phyloP scores from a whole-genome alignment of 2,113 vertebrate species.

The Microtus montanus region DNA sequence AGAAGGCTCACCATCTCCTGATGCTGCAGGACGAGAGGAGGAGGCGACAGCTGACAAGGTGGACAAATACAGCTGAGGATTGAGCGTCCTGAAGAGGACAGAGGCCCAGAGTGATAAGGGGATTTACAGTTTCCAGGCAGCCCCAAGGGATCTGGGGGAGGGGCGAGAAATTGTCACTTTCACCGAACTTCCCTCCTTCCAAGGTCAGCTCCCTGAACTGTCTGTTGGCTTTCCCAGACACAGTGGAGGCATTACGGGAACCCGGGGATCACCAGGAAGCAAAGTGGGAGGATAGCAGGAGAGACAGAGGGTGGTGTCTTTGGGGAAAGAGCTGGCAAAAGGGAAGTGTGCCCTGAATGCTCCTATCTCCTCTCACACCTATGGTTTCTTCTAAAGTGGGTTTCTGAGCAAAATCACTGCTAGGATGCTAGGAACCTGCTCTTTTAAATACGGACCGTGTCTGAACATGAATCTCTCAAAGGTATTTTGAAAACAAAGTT shows the following conservation, averaged over 20 bases:
- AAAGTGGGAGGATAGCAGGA: too few relatives aligned
- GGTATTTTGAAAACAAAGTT: constrained; percentile 57
- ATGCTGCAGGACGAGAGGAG: neutral
- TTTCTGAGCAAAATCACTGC: neutral
- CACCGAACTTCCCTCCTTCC: neutral
- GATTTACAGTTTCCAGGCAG: neutral
- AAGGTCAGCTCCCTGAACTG: neutral
- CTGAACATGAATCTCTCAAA: constrained; percentile 48
- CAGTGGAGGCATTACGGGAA: neutral
- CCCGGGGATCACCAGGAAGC: fast-evolving
- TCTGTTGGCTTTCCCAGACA: neutral
- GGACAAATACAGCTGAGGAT: neutral
- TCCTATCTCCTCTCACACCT: fast-evolving
- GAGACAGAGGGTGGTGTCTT: neutral
- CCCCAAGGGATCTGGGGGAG: neutral
- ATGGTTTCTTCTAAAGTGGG: fast-evolving
- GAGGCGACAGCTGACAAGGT: too few relatives aligned
- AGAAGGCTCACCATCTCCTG: neutral
- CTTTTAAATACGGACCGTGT: constrained; percentile 30
- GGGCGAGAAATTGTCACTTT: neutral
- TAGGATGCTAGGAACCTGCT: fast-evolving
- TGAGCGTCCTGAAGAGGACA: neutral
- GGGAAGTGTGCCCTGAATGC: fast-evolving
- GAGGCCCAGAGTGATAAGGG: neutral
- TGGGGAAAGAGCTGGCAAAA: neutral